A percentile compares a stretch with the other conserved stretches of the same genome.
Conservation (phyloP, 2,113 vertebrate species). For the Riparia riparia region DNA sequence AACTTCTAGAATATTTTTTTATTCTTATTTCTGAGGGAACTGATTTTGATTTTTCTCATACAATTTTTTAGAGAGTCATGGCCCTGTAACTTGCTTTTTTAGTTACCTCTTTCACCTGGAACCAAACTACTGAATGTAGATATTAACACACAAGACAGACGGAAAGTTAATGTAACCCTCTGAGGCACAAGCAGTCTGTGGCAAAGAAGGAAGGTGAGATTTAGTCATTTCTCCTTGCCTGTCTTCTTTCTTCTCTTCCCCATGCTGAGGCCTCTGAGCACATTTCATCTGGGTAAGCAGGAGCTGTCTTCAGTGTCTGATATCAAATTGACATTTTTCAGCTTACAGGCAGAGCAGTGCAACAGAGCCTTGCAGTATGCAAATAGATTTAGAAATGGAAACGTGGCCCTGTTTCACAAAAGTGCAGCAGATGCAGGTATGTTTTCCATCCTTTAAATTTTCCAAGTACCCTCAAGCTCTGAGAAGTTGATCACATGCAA, state of each 20-base stretch:
- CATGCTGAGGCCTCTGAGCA: not conserved
- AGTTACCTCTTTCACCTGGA: not conserved
- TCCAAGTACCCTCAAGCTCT: not conserved
- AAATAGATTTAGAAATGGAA: not conserved
- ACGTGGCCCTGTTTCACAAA: fast-evolving
- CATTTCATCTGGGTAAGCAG: not conserved
- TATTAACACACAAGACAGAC: not conserved
- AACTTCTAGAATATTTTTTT: not conserved
- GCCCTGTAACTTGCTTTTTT: not conserved
- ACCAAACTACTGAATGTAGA: not conserved
- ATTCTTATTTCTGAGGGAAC: not conserved
- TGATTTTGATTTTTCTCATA: not conserved
- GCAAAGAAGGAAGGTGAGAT: not conserved
- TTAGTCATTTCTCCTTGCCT: not conserved
- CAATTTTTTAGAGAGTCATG: not conserved
- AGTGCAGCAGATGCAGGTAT: not conserved
- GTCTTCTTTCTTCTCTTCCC: not conserved
- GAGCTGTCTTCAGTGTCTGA: not conserved
- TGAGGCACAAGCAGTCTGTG: not conserved
- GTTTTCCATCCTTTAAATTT: not conserved
- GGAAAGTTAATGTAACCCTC: not conserved
- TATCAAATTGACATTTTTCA: not conserved
- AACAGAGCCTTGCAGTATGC: not conserved
- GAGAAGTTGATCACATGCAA: not conserved
- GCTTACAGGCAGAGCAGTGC: fast-evolving